phyloP scores from a whole-genome alignment of 2,797 vertebrate species.

The Rhinoraja longicauda region DNA sequence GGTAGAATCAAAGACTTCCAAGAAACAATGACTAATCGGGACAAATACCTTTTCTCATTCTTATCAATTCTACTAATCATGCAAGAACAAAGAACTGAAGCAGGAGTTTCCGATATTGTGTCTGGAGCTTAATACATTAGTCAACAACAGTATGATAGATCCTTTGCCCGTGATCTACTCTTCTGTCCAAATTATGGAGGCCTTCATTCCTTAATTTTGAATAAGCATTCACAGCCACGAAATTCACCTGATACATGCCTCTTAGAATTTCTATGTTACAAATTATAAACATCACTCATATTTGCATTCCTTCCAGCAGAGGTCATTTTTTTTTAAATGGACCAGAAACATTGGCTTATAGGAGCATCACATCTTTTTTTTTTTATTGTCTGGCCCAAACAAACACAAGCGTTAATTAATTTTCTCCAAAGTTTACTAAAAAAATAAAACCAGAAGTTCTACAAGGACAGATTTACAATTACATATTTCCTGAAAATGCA shows the following conservation, averaged over 20 bases:
- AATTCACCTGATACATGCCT: no score
- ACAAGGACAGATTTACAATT: background rate
- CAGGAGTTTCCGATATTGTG: no score
- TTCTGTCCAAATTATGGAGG: no score
- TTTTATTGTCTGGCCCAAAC: background rate
- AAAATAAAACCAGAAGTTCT: background rate
- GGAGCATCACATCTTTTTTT: background rate
- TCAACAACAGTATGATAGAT: no score
- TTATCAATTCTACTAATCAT: background rate
- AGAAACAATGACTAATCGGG: background rate
- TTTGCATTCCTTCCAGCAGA: background rate
- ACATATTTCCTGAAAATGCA: background rate
- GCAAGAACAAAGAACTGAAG: no score
- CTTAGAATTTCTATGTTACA: no score
- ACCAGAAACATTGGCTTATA: background rate
- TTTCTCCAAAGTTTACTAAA: background rate
- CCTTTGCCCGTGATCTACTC: no score
- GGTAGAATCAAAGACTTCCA: background rate
- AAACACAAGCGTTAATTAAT: background rate
- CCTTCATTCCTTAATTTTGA: no score
- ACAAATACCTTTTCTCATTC: background rate
- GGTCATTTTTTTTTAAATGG: no score
- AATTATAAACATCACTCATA: no score
- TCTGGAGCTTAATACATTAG: no score
- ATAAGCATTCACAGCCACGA: no score